Evolutionary conservation across 2,888 invertebrate species (phyloP), one percentile per base, ranked within the genome.

Genomic region (Sphaerophoria taeniata): DNA sequence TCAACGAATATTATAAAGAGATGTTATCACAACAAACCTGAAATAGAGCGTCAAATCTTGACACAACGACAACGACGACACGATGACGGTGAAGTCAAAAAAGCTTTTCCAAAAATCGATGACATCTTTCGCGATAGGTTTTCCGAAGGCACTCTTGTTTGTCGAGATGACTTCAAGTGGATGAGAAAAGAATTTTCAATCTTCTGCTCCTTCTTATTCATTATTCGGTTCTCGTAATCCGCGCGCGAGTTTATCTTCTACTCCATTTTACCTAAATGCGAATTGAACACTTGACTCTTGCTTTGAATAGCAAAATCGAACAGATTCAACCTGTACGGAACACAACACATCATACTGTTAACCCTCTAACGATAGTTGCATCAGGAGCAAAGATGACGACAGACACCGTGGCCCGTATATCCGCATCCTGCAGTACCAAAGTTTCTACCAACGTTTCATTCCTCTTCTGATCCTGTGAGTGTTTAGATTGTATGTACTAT

Each of bases 261-360:
- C 85, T 85, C 85, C 81, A 85, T 85, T 85, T 85, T 85, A 80
- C 85, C 73, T 85, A 85, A 85, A 85, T 85, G 81, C 81, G 85
- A 85, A 85, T 85, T 85, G 85, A 85, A 67, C 81, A 85, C 85
- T 85, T 85, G 85, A 85, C 85, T 81, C 85, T 24, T 71, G 71
- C 75, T 75, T 69, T 79, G 79, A 75, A 84, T 79, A 72, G 79
- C 70, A 56, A 76, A 85, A 85, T 72, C 81, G 72, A 84, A 79
- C 83, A 79, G 76, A 85, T 85, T 85, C 85, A 85, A 81, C 85
- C 80, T 76, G 85, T 76, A 67, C 24, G 24, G 24, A 24, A 24
- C 24, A 24, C 24, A 24, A 24, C 56, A 34, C 71, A 11, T 53
- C 33, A n/a, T 49, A 73, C 39, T 49, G 49, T 43, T 65, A 14